phyloP scores from a whole-genome alignment of 2,113 vertebrate genomes.

The Mesoclemmys tuberculata region DNA sequence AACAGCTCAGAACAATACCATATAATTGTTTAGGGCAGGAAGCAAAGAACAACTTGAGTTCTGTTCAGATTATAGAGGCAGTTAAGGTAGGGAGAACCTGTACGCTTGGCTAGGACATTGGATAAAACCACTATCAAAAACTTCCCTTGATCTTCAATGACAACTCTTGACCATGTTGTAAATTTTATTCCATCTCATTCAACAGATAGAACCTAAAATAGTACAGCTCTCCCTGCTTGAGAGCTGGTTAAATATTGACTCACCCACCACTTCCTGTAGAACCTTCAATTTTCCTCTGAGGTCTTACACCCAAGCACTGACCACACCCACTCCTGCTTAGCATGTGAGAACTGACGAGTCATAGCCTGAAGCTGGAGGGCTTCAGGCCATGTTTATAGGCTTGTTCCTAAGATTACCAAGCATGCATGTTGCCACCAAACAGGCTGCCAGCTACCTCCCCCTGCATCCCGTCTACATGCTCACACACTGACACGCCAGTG shows the following conservation, averaged over 20 bases:
- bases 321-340: background rate
- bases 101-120: background rate
- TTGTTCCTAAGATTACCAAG: constrained; percentile 12
- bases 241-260: background rate
- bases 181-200: background rate
- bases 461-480: background rate
- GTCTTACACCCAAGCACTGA: background rate
- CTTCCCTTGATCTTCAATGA: background rate
- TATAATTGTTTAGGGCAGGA: background rate
- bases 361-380: background rate
- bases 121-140: background rate
- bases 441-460: background rate
- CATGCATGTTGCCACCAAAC: background rate
- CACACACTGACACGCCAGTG: background rate
- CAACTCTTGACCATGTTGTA: background rate
- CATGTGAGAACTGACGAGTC: background rate
- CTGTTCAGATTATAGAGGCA: background rate
- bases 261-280: background rate
- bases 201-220: background rate
- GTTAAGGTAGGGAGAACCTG: background rate
- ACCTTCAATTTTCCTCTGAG: fast-evolving
- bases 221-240: background rate
- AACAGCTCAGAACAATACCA: background rate
- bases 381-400: background rate
- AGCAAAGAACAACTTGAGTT: background rate